These are phyloP conservation scores for Cynopterus sphinx DNA, from an alignment of 2,797 vertebrate genomes.

Conservation along the genomic window DNA sequence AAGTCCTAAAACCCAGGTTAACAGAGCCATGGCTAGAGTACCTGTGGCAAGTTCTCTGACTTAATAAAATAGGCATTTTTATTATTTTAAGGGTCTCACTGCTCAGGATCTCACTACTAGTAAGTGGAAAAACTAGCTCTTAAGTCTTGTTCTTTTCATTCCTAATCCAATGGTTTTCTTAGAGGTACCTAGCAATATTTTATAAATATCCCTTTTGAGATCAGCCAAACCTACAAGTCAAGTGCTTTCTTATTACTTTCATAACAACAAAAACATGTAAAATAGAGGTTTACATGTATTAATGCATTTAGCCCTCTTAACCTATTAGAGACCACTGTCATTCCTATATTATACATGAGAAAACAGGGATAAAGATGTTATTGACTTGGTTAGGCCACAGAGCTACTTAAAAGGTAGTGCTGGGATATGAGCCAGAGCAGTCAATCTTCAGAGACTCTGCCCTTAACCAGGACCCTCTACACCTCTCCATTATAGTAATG, in stretches of 20 bases:
- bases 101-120: neutral
- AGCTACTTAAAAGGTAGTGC: neutral
- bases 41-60: neutral
- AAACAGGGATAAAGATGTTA: neutral
- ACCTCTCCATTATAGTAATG: neutral
- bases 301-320: neutral
- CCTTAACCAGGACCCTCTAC: neutral
- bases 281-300: neutral
- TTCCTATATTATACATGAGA: neutral
- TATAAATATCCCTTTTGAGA: neutral
- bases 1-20: neutral
- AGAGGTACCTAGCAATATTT: neutral
- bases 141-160: neutral
- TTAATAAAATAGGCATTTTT: neutral
- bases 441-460: neutral
- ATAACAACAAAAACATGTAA: neutral
- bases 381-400: neutral
- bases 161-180: constrained; percentile 38
- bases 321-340: neutral
- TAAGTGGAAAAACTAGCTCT: neutral
- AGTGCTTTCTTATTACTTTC: neutral
- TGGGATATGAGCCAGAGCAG: neutral
- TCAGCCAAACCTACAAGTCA: neutral
- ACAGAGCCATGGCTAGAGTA: neutral
- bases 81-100: neutral